Base-by-base conservation (phyloP, 37 sponge, comb jelly and placozoan species). In the Theonella swinhoei region DNA sequence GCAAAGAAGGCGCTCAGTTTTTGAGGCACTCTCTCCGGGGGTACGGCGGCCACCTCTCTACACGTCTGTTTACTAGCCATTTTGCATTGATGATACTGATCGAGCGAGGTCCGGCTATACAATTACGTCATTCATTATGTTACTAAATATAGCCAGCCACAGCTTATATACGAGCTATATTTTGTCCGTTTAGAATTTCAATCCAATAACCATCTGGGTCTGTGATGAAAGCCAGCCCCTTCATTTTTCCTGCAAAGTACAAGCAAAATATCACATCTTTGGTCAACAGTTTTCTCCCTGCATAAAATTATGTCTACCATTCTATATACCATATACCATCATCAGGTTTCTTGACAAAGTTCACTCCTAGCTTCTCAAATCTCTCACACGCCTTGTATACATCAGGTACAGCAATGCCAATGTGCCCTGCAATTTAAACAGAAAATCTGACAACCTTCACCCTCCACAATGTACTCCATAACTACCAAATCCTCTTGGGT, bases 201-300 rank as follows among this genome's bases (percentile, higher is more conserved):
- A 94, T 90, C 94, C 94, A 94, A 67, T 94, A 94, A 28, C 94
- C 94, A 90, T 94, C 94, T 34, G 94, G 94, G 47, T 94, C 94
- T 26, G 73, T 86, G 69, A 94, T 87, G 80, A 94, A 94, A 31
- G 94, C 94, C n/a, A 94, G 71, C 3, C 94, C 94, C 70, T 94
- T 94, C 94, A 94, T 90, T 33, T 90, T 87, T 5, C 94, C 94
- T 94, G n/a, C n/a, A n/a, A 47, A 47, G 54, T 14, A 47, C 7
- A 17, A 17, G 14, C 11, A 47, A 47, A 47, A 47, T 14, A 47
- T 47, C 14, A 14, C 54, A 47, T 47, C 54, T 47, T 14, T 17
- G 54, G 7, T 14, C 7, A 17, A 14, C 11, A 47, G 14, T 17
- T 17, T 47, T 47, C 14, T 47, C 54, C 11, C 14, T 47, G 54